Conservation (phyloP, 2,797 vertebrate species). For the Eutrigla gurnardus region DNA sequence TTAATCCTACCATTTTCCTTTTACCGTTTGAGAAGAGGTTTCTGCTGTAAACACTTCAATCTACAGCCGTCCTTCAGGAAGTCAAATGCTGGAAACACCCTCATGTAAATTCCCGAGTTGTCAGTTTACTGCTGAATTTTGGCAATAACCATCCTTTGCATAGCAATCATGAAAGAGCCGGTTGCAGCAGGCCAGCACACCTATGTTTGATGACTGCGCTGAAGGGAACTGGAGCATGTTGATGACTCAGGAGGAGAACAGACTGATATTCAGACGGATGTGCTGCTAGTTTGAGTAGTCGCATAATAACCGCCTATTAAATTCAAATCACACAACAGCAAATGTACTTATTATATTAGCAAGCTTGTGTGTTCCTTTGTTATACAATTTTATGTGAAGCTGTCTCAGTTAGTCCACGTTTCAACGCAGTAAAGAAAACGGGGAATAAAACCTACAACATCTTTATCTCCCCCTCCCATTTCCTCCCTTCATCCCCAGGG, state of each 20-base stretch:
- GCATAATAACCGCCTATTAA: constrained; percentile 6
- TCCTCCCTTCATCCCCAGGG: constrained; percentile 67
- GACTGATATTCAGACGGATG: constrained; percentile 1
- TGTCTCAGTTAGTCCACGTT: constrained; percentile 4
- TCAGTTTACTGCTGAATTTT: constrained; percentile 55
- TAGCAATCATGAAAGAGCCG: constrained; percentile 39
- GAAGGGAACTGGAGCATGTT: constrained; percentile 5
- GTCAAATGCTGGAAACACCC: constrained; percentile 35
- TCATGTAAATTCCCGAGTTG: constrained; percentile 51
- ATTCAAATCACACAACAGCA: neutral
- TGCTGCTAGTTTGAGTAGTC: constrained; percentile 4
- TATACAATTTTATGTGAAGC: neutral
- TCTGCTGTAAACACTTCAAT: neutral
- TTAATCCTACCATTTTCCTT: constrained; percentile 4
- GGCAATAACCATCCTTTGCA: constrained; percentile 23
- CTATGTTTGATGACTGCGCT: constrained; percentile 48
- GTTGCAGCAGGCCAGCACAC: constrained; percentile 51
- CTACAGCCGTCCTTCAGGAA: constrained; percentile 8
- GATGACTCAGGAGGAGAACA: constrained; percentile 27
- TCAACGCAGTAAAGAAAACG: constrained; percentile 29
- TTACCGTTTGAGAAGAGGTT: constrained; percentile 14
- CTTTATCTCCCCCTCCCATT: constrained; percentile 65
- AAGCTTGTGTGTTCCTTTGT: constrained; percentile 10
- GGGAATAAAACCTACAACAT: constrained; percentile 43
- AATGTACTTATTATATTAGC: neutral